Evolutionary conservation across 2,797 vertebrate species (phyloP).

Genomic region (Chaunax sp.): DNA sequence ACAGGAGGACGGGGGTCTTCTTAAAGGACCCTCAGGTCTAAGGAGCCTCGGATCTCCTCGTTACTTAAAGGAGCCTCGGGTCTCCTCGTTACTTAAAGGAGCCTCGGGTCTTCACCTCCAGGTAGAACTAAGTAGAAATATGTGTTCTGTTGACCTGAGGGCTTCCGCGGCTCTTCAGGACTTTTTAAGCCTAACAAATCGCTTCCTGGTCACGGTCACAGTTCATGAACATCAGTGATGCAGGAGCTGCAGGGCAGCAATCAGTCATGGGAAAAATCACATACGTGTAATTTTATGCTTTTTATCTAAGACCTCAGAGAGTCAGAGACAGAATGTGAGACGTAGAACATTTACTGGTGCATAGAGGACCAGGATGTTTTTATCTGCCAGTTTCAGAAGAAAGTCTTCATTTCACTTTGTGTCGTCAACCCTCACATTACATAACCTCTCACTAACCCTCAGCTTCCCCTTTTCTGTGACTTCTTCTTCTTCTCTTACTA

Average conservation of each 20-base stretch:
- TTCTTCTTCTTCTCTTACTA: too few relatives aligned
- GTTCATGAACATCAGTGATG: constrained; percentile 66
- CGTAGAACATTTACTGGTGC: neutral
- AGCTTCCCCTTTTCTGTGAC: constrained; percentile 24
- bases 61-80: constrained; percentile 27
- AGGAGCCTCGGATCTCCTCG: constrained; percentile 28
- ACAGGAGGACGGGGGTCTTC: constrained; percentile 19
- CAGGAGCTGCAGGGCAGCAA: constrained; percentile 42
- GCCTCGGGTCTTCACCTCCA: constrained; percentile 47
- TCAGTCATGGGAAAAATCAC: constrained; percentile 59
- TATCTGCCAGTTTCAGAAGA: too few relatives aligned
- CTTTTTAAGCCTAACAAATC: constrained; percentile 75
- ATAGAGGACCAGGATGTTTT: too few relatives aligned
- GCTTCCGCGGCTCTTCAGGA: constrained; percentile 40
- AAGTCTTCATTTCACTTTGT: too few relatives aligned
- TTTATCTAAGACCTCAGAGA: constrained; percentile 25
- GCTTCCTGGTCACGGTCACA: constrained; percentile 80
- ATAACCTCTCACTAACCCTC: constrained; percentile 15
- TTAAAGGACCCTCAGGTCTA: too few relatives aligned
- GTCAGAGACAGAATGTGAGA: neutral
- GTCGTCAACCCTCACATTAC: neutral
- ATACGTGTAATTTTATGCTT: constrained; percentile 41
- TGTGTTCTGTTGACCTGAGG: constrained; percentile 68
- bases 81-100: constrained; percentile 16
- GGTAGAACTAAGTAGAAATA: constrained; percentile 67